Evolutionary conservation across 2,797 vertebrate species (phyloP).

Genomic region (Pseudochromis fuscus): DNA sequence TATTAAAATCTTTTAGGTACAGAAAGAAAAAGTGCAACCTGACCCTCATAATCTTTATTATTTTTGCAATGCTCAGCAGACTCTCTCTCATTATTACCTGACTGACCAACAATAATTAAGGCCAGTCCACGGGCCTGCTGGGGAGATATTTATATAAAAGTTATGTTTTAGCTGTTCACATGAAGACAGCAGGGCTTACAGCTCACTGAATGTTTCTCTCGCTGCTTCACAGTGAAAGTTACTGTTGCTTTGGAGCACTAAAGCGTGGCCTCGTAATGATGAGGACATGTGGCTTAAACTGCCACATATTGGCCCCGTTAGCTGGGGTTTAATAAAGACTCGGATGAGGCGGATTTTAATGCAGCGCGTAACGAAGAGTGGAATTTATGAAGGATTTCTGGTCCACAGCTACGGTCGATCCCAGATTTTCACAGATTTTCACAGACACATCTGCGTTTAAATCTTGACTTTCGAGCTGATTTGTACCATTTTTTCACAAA

Average conservation of each 20-base stretch:
- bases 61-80: background rate
- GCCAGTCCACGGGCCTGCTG: constrained; percentile 22
- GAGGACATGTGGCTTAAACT: constrained; percentile 39
- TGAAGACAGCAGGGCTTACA: background rate
- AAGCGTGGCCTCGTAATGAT: constrained; percentile 17
- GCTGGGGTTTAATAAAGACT: constrained; percentile 33
- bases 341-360: constrained; percentile 37
- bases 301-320: constrained; percentile 32
- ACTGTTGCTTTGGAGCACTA: constrained; percentile 26
- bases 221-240: constrained; percentile 22
- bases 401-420: background rate
- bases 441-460: constrained; percentile 1
- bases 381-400: background rate
- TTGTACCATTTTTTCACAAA: background rate
- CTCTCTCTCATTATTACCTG: background rate
- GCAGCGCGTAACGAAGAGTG: background rate
- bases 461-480: background rate
- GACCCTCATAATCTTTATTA: background rate
- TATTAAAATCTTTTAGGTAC: constrained; percentile 1
- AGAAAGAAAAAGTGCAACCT: background rate
- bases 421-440: background rate
- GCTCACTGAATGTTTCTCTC: background rate
- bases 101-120: background rate
- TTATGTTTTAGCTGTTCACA: background rate
- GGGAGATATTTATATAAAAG: constrained; percentile 14